Percentiles rank a stretch among this genome's conserved stretches.
Evolutionary conservation across 92 coral and sea anemone genomes (phyloP).

Genomic region (Epizoanthus stellaris): DNA sequence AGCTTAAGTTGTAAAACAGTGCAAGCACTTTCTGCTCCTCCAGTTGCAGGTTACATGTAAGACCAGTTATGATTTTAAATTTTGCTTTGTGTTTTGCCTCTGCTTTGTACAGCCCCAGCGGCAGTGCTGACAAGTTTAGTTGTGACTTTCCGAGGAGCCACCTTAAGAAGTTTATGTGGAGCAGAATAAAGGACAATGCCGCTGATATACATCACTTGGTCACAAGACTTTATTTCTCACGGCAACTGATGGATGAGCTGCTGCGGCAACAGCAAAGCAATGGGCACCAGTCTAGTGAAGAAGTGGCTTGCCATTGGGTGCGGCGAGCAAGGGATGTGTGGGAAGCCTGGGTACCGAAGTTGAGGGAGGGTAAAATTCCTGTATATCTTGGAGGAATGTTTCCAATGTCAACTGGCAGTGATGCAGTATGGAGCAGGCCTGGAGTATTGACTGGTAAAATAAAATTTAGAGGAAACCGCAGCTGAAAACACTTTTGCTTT

Average conservation of each 20-base stretch:
- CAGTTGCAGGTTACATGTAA: not conserved
- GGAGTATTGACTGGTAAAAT: constrained; percentile 76
- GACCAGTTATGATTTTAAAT: no score
- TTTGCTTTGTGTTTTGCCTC: no score
- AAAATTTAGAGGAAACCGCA: no score
- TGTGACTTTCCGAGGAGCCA: constrained; percentile 78
- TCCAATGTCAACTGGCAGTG: constrained; percentile 68
- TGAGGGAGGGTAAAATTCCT: constrained; percentile 60
- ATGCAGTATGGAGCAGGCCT: constrained; percentile 85
- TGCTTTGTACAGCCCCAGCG: not conserved
- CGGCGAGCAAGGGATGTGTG: constrained; percentile 67
- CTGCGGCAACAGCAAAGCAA: constrained; percentile 57
- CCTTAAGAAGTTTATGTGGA: constrained; percentile 76
- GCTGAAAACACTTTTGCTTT: no score
- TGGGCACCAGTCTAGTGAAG: constrained; percentile 63
- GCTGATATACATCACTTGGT: constrained; percentile 74
- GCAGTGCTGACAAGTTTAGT: constrained; percentile 1
- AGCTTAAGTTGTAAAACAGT: no score
- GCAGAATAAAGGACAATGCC: constrained; percentile 59
- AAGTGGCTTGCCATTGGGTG: constrained; percentile 82
- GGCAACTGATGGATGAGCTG: constrained; percentile 55
- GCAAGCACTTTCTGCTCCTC: not conserved
- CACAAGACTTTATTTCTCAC: constrained; percentile 67
- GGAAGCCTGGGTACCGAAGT: constrained; percentile 75
- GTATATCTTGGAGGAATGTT: constrained; percentile 93